Percentiles rank a stretch among this genome's conserved stretches.
These are phyloP conservation scores for Plumapathes pennacea DNA, from an alignment of 92 coral and sea anemone species.

Conservation along the genomic window DNA sequence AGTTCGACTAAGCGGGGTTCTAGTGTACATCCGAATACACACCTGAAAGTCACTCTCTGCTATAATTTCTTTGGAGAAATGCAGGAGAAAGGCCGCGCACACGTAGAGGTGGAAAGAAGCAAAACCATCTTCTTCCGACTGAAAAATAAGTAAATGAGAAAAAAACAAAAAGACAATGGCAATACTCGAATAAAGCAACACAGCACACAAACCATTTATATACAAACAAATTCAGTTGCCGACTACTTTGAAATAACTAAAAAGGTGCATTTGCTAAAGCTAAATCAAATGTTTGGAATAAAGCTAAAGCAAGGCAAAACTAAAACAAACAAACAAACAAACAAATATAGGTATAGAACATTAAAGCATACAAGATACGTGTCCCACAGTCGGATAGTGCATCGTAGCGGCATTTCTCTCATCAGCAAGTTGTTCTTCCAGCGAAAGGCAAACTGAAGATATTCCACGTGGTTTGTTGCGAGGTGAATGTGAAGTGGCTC, in stretches of 20 bases:
- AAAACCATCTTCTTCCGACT: constrained; percentile 96
- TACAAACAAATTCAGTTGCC: not conserved
- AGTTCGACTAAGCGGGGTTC: too few relatives aligned
- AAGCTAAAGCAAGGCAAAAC: too few relatives aligned
- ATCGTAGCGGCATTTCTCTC: constrained; percentile 95
- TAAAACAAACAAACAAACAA: not conserved
- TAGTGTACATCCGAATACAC: not conserved
- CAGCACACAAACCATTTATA: not conserved
- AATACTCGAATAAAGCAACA: not conserved
- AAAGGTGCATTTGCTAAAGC: not conserved
- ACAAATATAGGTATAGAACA: not conserved
- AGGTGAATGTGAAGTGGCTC: constrained; percentile 85
- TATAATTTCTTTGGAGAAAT: constrained; percentile 79
- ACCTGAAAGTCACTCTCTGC: constrained; percentile 95
- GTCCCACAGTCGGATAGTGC: constrained; percentile 97
- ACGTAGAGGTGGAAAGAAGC: constrained; percentile 93
- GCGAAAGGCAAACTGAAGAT: constrained; percentile 93
- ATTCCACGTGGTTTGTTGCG: constrained; percentile 77
- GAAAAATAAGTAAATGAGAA: not conserved
- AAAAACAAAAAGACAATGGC: not conserved
- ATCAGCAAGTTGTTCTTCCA: constrained; percentile 98
- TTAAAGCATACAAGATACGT: constrained; percentile 77
- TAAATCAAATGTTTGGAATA: not conserved
- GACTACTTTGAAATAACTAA: not conserved
- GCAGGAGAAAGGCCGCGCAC: constrained; percentile 91